phyloP scores from a whole-genome alignment of 2,888 invertebrate genomes.

The Eupithecia tripunctaria region DNA sequence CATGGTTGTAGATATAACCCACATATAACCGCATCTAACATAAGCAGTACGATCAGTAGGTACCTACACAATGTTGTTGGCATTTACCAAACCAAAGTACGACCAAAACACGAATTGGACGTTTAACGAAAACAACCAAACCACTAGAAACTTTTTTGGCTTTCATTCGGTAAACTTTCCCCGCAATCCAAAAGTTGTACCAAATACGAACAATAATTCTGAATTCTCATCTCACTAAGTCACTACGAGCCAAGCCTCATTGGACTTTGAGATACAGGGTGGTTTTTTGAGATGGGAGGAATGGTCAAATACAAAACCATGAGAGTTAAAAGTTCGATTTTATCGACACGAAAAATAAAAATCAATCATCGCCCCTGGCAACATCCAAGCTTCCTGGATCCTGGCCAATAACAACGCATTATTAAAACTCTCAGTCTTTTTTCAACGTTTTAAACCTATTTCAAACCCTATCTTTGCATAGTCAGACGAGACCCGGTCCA shows the following conservation, averaged over 20 bases:
- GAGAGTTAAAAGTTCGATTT: neutral
- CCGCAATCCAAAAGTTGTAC: conserved; percentile 1
- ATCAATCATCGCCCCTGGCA: neutral
- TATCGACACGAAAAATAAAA: neutral
- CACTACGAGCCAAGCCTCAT: neutral
- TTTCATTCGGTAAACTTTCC: neutral
- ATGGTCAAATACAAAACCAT: too few species aligned
- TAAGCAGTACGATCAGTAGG: neutral
- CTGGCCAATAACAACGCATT: neutral
- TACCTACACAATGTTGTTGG: neutral
- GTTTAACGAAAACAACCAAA: neutral
- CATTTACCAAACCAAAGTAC: neutral
- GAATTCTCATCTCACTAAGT: neutral
- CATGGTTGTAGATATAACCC: neutral
- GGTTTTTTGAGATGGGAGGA: too few species aligned
- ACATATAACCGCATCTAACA: neutral
- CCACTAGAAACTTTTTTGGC: neutral
- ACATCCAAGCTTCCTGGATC: neutral
- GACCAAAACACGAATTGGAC: neutral
- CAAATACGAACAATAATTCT: neutral
- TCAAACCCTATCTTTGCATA: neutral
- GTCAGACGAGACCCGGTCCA: neutral
- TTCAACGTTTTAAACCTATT: neutral
- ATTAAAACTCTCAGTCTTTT: neutral
- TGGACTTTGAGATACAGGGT: neutral